These are phyloP conservation scores for Zapus hudsonius DNA, from an alignment of 2,113 vertebrate genomes.

Conservation along the genomic window DNA sequence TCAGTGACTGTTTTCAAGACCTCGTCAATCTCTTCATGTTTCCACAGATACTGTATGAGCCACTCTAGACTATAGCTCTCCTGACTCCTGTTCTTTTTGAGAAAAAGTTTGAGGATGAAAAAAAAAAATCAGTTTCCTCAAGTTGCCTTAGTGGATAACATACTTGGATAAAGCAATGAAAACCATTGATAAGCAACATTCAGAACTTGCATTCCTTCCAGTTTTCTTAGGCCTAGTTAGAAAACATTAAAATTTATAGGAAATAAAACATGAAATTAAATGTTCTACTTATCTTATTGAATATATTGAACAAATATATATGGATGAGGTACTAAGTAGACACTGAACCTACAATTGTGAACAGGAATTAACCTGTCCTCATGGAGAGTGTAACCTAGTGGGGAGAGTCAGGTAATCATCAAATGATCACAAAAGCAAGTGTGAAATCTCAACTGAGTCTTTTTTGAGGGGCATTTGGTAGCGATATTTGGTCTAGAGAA, in stretches of 20 bases:
- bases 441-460: not conserved
- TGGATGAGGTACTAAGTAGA: not conserved
- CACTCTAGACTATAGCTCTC: conserved; percentile 53
- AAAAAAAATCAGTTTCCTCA: conserved; percentile 32
- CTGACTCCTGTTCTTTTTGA: not conserved
- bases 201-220: not conserved
- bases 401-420: not conserved
- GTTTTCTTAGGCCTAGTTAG: not conserved
- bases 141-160: not conserved
- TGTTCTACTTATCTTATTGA: not conserved
- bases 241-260: not conserved
- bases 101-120: conserved; percentile 14
- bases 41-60: not conserved
- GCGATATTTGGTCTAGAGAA: not conserved
- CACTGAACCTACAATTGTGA: not conserved
- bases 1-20: conserved; percentile 31
- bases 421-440: not conserved
- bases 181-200: conserved; percentile 11
- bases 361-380: not conserved
- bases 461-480: not conserved
- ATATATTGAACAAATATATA: not conserved
- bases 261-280: not conserved
- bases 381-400: not conserved
- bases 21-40: conserved; percentile 43
- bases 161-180: not conserved